Percentiles rank a stretch among this genome's conserved stretches.
phyloP scores from a whole-genome alignment of 2,888 invertebrate genomes.

The Biston betularia region DNA sequence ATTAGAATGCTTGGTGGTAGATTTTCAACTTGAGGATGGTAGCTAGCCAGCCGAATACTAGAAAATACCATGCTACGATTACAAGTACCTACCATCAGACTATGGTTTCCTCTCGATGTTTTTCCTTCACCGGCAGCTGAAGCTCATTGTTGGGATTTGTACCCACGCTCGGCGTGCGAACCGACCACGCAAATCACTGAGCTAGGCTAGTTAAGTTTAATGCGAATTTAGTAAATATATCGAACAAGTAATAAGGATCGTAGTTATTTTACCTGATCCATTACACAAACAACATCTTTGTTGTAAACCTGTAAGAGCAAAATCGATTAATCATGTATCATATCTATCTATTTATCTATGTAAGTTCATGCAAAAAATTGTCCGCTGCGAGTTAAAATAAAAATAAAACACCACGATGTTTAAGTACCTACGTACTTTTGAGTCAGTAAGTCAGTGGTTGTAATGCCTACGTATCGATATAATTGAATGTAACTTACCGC shows the following conservation, averaged over 20 bases:
- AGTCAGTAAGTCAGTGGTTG: conserved; percentile 36
- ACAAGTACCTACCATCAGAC: too few relatives aligned
- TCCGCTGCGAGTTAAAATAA: background rate
- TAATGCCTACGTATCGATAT: conserved; percentile 28
- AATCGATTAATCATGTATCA: conserved; percentile 7
- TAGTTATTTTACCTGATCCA: conserved; percentile 63
- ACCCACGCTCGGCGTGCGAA: too few relatives aligned
- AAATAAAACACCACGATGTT: conserved; percentile 23
- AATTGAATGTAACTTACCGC: conserved; percentile 63
- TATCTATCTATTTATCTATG: too few relatives aligned
- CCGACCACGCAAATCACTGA: too few relatives aligned
- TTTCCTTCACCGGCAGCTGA: too few relatives aligned
- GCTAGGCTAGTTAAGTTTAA: too few relatives aligned
- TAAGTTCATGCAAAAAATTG: background rate
- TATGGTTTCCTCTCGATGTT: too few relatives aligned
- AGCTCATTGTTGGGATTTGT: too few relatives aligned
- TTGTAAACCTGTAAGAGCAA: conserved; percentile 69
- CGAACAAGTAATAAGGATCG: background rate
- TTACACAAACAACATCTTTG: conserved; percentile 69
- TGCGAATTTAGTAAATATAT: background rate
- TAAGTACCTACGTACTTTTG: background rate
- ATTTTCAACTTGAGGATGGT: too few relatives aligned
- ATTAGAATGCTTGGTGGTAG: too few relatives aligned
- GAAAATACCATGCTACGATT: too few relatives aligned
- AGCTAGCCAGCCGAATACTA: too few relatives aligned